Evolutionary conservation across 2,888 invertebrate genomes (phyloP), one percentile per base, ranked within the genome.

Genomic region (Tinea pellionella): DNA sequence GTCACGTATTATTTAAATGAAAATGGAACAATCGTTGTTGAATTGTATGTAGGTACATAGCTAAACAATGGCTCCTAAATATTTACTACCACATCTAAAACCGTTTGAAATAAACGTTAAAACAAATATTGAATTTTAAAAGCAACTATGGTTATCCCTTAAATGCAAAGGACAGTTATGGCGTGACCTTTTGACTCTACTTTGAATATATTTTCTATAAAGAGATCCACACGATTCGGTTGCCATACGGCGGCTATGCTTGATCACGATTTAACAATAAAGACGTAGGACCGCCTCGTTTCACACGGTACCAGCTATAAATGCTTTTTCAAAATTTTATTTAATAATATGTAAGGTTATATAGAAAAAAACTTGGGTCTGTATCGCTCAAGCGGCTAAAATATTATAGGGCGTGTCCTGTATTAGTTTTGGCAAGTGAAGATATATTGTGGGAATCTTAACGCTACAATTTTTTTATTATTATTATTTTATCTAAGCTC

Each of bases 91-190:
- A 24, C 24, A 24, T 24, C 24, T 24, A 24, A 24, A 24, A 24
- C 24, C 24, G 24, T 6, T 3, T 24, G 24, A 24, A 3, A 24
- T 24, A 24, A 24, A 24, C 24, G 24, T 24, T 24, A 53, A 51
- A 53, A 53, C 19, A 53, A 53, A 53, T 32, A 57, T 19, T 32
- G 16, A 32, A 57, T 57, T 19, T 55, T 24, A 53, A 57, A 57
- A 32, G 55, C 16, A 55, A 55, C 53, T 24, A 11, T 32, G 30
- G 57, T 32, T 57, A 32, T 57, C 29, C 78, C 77, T 72, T 80
- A 75, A 74, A 71, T 65, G 75, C 65, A 63, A 63, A 63, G 63
- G 68, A 75, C 74, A 67, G 74, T 74, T 78, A 77, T 68, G 68
- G 65, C 58, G 61, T 63, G 64, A 68, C 72, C 72, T 72, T 75